Conservation (phyloP, 2,113 vertebrate species). For the Xiphorhynchus elegans region DNA sequence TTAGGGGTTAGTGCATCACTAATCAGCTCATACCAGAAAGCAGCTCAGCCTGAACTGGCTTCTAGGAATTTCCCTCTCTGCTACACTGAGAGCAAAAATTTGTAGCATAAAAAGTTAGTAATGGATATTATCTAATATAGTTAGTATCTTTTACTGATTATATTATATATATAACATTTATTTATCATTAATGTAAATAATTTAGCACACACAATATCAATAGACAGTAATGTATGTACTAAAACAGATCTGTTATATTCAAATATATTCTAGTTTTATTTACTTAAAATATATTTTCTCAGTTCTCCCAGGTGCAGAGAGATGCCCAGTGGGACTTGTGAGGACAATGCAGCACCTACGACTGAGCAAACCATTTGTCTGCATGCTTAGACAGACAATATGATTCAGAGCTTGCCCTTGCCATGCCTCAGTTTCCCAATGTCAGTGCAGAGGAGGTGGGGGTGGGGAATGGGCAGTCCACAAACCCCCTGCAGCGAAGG, state of each 20-base stretch:
- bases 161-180: background rate
- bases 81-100: background rate
- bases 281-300: background rate
- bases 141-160: background rate
- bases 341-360: background rate
- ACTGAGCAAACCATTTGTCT: background rate
- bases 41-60: background rate
- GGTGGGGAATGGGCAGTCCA: background rate
- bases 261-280: background rate
- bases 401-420: background rate
- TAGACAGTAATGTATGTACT: background rate
- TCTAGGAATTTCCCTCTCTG: background rate
- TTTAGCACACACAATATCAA: background rate
- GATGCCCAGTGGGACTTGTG: background rate
- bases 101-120: background rate
- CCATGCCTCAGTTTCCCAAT: background rate
- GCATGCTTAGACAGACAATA: background rate
- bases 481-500: background rate
- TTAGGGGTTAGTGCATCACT: background rate
- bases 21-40: background rate
- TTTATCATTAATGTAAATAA: background rate
- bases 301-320: background rate
- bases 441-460: background rate
- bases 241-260: background rate
- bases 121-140: background rate